Base-by-base conservation (phyloP, 92 coral and sea anemone genomes). In the Parazoanthus atlanticus region DNA sequence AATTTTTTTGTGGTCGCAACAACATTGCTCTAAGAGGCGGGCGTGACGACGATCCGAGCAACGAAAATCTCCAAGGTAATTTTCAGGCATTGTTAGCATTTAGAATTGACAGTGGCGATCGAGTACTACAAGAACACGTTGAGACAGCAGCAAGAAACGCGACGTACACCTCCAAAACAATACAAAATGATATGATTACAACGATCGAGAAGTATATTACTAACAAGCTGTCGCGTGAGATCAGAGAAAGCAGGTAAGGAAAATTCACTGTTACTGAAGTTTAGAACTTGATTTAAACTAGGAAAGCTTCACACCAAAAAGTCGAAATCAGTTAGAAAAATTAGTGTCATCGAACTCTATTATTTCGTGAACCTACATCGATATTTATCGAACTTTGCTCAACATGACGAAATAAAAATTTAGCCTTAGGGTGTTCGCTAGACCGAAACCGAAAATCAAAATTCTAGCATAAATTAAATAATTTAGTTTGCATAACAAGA, bases 31-130 rank as follows among this genome's bases (percentile, higher is more conserved):
- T 88, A 25, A 67, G 93, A 34, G 91, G 91, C 46, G 83, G 78
- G 7, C 64, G 88, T 28, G 93, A 91, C 41, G 88, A 91, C 41
- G 91, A 91, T 31, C 90, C 86, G 31, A 90, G 33, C 5, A 87
- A 87, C 71, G 88, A 88, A 78, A 87, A 40, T 88, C 86, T 90
- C 2, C 91, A 90, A 78, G 91, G 91, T 0, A 90, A 90, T 88
- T 88, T 90, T 28, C 91, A 90, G 58, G 82, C 88, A 8, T 70
- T 90, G 76, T 73, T 90, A 1, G 49, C 61, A 0, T 90, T 86
- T 86, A 46, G 93, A n/a, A 31, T 80, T 36, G 93, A 79, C 5
- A 79, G 86, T 36, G 91, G 91, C 2, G 92, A 90, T 76, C 64
- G 49, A 17, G 0, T 64, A 17, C 38, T 90, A 88, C 32, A 88